Conservation (phyloP, 1,140 invertebrate species). For the Pectinophora gossypiella region DNA sequence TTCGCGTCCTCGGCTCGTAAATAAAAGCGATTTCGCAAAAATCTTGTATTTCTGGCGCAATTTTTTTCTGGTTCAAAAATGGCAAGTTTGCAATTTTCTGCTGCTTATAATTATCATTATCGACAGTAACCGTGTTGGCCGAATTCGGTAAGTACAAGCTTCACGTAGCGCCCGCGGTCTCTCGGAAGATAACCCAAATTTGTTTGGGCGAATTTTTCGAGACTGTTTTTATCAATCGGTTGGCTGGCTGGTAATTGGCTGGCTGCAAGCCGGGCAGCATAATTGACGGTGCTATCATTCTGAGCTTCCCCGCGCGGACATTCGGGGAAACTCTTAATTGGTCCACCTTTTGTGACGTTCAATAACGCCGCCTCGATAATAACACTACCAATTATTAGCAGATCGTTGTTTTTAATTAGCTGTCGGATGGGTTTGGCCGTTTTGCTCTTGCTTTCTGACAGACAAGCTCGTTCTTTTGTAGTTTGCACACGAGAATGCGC, state of each 20-base stretch:
- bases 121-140: constrained; percentile 30
- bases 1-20: constrained; percentile 36
- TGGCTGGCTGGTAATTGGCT: constrained; percentile 60
- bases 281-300: constrained; percentile 69
- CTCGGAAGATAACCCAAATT: constrained; percentile 56
- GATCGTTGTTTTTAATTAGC: constrained; percentile 68
- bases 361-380: constrained; percentile 66
- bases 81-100: constrained; percentile 25
- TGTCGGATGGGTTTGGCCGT: constrained; percentile 28
- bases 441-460: constrained; percentile 9
- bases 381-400: constrained; percentile 65
- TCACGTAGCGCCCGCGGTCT: constrained; percentile 41
- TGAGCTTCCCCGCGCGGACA: constrained; percentile 56
- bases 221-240: constrained; percentile 67
- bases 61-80: background rate
- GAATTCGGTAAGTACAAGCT: constrained; percentile 32
- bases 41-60: constrained; percentile 33
- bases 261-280: constrained; percentile 42
- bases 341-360: constrained; percentile 66
- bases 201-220: constrained; percentile 62
- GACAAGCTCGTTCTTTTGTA: background rate
- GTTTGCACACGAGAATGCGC: constrained; percentile 1
- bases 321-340: constrained; percentile 74
- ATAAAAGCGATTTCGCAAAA: constrained; percentile 50
- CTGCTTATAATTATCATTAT: constrained; percentile 50